These are phyloP conservation scores for Paradisaea rubra DNA, from an alignment of 2,113 vertebrate species.

Conservation along the genomic window DNA sequence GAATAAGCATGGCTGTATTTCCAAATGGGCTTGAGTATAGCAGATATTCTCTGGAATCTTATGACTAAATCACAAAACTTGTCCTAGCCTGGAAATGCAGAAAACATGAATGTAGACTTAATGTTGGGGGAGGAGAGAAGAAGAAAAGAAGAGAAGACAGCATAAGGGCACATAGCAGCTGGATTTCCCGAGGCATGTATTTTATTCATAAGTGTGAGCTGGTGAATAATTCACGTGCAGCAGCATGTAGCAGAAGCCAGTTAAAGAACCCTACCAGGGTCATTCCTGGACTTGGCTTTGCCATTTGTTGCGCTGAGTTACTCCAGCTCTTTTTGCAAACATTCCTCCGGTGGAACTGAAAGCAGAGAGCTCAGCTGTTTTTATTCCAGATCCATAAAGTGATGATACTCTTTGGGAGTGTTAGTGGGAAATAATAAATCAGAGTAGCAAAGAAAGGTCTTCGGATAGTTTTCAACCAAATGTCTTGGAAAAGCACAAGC, in stretches of 20 bases:
- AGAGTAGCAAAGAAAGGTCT: neutral
- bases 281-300: neutral
- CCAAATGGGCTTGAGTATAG: neutral
- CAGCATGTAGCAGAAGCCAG: neutral
- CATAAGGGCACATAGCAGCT: neutral
- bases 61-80: neutral
- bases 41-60: neutral
- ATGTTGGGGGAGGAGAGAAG: neutral
- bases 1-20: neutral
- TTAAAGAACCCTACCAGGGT: neutral
- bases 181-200: neutral
- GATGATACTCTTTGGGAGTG: neutral
- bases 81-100: neutral
- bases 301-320: neutral
- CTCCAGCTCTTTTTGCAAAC: neutral
- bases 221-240: constrained; percentile 22
- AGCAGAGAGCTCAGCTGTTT: neutral
- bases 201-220: constrained; percentile 36
- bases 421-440: neutral
- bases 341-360: neutral
- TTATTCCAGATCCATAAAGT: neutral
- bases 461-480: neutral
- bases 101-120: neutral
- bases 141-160: neutral
- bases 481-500: neutral